These are phyloP conservation scores for Erebia aethiops DNA, from an alignment of 2,888 invertebrate genomes.

Conservation along the genomic window DNA sequence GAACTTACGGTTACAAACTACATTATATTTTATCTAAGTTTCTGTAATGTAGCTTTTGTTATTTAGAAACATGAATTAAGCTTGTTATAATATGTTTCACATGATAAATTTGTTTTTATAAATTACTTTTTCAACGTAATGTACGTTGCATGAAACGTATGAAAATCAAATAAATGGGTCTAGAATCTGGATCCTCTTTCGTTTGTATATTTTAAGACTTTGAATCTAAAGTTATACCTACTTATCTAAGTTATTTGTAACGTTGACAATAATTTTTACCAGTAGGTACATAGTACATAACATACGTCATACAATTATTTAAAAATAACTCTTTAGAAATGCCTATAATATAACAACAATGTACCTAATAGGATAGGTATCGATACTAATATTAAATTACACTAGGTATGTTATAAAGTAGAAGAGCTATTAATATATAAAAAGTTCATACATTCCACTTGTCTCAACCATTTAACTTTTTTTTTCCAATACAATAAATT, in stretches of 20 bases:
- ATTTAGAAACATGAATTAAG: background rate
- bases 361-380: background rate
- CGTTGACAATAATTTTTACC: no score
- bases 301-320: background rate
- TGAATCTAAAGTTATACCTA: no score
- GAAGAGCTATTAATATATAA: background rate
- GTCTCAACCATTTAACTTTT: slow-evolving; percentile 17
- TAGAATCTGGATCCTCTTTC: no score
- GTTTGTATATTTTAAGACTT: no score
- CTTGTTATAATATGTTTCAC: no score
- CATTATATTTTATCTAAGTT: slow-evolving; percentile 29
- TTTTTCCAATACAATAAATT: slow-evolving; percentile 24
- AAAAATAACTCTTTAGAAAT: background rate
- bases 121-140: no score
- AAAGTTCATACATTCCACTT: slow-evolving; percentile 12
- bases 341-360: background rate
- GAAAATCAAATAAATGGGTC: no score
- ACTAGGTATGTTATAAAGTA: background rate
- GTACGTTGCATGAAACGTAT: no score
- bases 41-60: slow-evolving; percentile 9
- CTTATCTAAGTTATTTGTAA: no score
- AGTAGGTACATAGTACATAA: no score
- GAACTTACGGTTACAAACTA: slow-evolving; percentile 42
- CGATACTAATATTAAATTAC: background rate
- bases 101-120: no score